These are phyloP conservation scores for Charadrius vociferus DNA, from an alignment of 2,113 vertebrate species.

Conservation along the genomic window DNA sequence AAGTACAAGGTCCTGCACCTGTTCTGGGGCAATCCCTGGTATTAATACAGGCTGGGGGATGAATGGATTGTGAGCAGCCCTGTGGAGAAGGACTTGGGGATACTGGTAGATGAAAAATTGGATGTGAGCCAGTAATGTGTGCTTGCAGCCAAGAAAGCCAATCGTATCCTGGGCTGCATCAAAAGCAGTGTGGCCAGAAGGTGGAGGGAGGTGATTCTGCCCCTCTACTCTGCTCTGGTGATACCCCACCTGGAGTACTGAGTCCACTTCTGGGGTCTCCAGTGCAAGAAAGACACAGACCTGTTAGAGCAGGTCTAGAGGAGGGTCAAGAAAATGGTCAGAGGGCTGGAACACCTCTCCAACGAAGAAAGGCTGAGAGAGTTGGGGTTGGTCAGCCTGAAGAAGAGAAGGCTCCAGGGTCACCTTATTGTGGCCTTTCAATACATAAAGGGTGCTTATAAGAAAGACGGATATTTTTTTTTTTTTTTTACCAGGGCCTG, in stretches of 20 bases:
- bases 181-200: too few relatives aligned
- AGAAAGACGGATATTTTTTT: not conserved
- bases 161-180: not conserved
- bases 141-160: not conserved
- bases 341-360: not conserved
- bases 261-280: not conserved
- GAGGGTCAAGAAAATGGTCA: not conserved
- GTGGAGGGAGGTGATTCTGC: not conserved
- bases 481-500: not conserved
- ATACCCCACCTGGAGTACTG: not conserved
- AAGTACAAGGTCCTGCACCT: not conserved
- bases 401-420: not conserved
- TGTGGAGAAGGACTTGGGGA: accelerated
- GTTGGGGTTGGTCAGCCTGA: not conserved
- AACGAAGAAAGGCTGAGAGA: not conserved
- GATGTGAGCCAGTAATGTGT: not conserved
- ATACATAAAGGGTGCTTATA: not conserved
- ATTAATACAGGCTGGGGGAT: not conserved
- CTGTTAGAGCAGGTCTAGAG: not conserved
- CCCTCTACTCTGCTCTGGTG: not conserved
- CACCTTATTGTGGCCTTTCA: not conserved
- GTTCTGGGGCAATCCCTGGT: accelerated
- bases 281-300: not conserved
- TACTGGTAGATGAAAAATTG: not conserved
- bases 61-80: not conserved